Evolutionary conservation across 2,888 invertebrate species (phyloP), one percentile per base, ranked within the genome.

Genomic region (Dorcus hopei): DNA sequence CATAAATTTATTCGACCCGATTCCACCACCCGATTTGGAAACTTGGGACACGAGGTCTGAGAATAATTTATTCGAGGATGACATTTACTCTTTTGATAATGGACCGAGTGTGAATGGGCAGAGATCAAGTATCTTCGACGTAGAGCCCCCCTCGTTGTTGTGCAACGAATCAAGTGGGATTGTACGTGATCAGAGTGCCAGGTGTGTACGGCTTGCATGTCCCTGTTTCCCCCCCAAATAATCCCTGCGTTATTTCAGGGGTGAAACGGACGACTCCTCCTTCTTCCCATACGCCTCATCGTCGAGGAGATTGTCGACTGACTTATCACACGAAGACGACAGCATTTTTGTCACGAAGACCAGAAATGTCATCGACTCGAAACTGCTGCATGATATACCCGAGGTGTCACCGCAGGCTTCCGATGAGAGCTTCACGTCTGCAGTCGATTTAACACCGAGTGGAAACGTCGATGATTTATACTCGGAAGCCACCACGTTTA

Each of bases 41-140:
- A 70, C 68, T 40, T 75, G 74, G 73, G 75, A 76, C 51, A 66
- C 67, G 3, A 70, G 68, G 63, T 74, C 75, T 0, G 75, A 74
- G 54, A 69, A 69, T 52, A 68, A 70, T 49, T 49, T 65, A 23
- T 66, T 69, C 16, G 65, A 67, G 19, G 69, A 70, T 47, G 66
- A 68, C 16, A 50, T 56, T 9, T 52, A 43, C 16, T 50, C 61
- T 42, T 67, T 65, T 54, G 64, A 67, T 52, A 62, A 64, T 45
- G 52, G 42, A 4, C 49, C 55, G 45, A 48, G 48, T 14, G 54
- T 64, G 50, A 43, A 59, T 40, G 43, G 52, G 38, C 51, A 61
- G 9, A 58, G 61, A 42, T 68, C 65, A 2, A 70, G 66, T 56
- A 58, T 76, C 39, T 76, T 75, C 52, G 74, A 76, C 63, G 69